Evolutionary conservation across 2,797 vertebrate species (phyloP).

Genomic region (Otus scops): DNA sequence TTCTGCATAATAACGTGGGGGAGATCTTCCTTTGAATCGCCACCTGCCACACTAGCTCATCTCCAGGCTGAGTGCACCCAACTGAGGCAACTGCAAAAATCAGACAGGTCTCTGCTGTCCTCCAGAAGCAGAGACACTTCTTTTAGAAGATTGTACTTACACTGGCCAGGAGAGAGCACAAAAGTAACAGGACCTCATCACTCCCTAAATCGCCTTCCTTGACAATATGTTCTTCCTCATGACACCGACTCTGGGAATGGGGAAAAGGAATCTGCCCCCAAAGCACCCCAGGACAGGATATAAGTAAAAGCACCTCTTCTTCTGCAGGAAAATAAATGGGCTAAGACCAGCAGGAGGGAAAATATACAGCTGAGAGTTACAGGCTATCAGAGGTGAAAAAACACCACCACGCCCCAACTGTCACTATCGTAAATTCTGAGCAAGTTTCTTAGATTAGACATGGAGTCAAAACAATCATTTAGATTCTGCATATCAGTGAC

Average conservation of each 20-base stretch:
- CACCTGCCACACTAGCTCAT: not conserved
- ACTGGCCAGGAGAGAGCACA: not conserved
- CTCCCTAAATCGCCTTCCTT: not conserved
- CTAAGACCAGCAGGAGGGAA: not conserved
- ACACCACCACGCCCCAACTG: rapidly evolving
- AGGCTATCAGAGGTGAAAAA: not conserved
- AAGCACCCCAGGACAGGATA: not conserved
- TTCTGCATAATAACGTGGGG: not conserved
- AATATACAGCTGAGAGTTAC: not conserved
- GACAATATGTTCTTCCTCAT: not conserved
- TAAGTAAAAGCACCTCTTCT: not conserved
- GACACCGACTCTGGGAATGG: not conserved
- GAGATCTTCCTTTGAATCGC: not conserved
- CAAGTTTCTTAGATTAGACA: not conserved
- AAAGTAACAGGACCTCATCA: not conserved
- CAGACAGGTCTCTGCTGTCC: not conserved
- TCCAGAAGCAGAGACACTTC: not conserved
- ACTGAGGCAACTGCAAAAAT: not conserved
- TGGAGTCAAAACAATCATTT: not conserved
- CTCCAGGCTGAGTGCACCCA: not conserved
- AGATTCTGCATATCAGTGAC: not conserved
- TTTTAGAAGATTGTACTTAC: not conserved
- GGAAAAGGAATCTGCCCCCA: not conserved
- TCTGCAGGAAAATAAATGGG: not conserved
- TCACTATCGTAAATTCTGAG: not conserved